These are phyloP conservation scores for Crotalus helleri DNA, from an alignment of 2,113 vertebrate species.

Conservation along the genomic window DNA sequence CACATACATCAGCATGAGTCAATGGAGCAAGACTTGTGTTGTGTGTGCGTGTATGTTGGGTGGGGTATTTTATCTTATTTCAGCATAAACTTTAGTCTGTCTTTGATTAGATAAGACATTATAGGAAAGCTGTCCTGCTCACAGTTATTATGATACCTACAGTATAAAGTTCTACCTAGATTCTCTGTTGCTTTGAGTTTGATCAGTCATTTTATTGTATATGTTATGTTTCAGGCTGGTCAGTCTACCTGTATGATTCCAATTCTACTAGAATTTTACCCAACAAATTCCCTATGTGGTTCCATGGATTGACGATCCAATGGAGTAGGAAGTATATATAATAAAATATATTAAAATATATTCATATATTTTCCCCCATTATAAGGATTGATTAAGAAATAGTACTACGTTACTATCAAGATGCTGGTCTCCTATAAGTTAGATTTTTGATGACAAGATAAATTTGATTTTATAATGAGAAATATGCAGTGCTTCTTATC, in stretches of 20 bases:
- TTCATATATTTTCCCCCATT: background rate
- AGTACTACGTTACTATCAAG: background rate
- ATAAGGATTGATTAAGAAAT: background rate
- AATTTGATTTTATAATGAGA: background rate
- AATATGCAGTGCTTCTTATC: background rate
- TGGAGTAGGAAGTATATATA: too few relatives aligned
- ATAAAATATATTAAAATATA: too few relatives aligned
- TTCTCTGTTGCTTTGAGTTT: constrained; percentile 68
- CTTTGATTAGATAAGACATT: constrained; percentile 71
- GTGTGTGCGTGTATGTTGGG: background rate
- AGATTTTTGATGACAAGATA: background rate
- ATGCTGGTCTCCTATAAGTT: background rate
- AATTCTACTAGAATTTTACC: constrained; percentile 24
- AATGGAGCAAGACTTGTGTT: background rate
- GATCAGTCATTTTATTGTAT: constrained; percentile 64
- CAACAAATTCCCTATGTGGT: constrained; percentile 6
- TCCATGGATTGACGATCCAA: background rate
- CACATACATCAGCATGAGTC: background rate
- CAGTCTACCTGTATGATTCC: constrained; percentile 46
- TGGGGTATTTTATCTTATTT: background rate
- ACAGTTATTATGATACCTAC: constrained; percentile 74
- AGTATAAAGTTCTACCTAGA: constrained; percentile 69
- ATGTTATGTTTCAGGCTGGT: constrained; percentile 56
- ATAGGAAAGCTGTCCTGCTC: constrained; percentile 74
- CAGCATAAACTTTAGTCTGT: constrained; percentile 67